phyloP scores from a whole-genome alignment of 2,797 vertebrate genomes.

The Odontamblyopus lacepedii region DNA sequence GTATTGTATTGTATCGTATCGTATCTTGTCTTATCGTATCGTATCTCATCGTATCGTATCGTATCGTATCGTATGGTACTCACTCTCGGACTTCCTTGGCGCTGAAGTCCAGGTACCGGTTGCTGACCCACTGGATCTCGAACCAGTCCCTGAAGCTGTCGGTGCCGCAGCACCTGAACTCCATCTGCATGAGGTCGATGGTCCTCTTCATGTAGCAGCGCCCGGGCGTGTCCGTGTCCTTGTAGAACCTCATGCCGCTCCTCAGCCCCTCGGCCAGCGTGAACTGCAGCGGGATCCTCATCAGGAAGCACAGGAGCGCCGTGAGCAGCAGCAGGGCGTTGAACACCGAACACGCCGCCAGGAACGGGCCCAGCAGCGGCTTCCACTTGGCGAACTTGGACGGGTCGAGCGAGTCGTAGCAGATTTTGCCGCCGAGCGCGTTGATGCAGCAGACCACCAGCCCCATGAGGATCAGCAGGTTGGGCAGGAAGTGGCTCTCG shows the following conservation, averaged over 20 bases:
- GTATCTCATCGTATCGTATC: too few species aligned
- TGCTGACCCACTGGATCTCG: constrained; percentile 99
- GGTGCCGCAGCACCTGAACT: constrained; percentile 97
- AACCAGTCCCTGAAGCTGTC: constrained; percentile 97
- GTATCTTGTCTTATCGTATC: too few species aligned
- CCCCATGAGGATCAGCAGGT: constrained; percentile 90
- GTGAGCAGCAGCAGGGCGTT: constrained; percentile 81
- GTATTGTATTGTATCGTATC: too few species aligned
- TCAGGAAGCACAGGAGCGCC: constrained; percentile 86
- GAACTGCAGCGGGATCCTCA: constrained; percentile 89
- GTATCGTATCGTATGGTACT: background rate
- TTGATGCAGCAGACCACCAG: constrained; percentile 87
- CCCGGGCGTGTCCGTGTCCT: constrained; percentile 95
- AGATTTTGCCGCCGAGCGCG: constrained; percentile 91
- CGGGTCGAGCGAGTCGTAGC: constrained; percentile 94
- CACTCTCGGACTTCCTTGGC: constrained; percentile 78
- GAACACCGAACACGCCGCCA: constrained; percentile 83
- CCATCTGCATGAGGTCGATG: constrained; percentile 95
- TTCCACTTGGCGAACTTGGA: constrained; percentile 91
- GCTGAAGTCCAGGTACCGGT: constrained; percentile 96
- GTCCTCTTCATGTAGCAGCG: constrained; percentile 99
- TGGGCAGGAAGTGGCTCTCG: constrained; percentile 97
- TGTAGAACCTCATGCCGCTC: constrained; percentile 93
- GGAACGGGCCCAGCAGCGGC: constrained; percentile 86
- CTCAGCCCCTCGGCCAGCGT: constrained; percentile 89